Evolutionary conservation across 2,797 vertebrate species (phyloP).

Genomic region (Anisognathus igniventris): DNA sequence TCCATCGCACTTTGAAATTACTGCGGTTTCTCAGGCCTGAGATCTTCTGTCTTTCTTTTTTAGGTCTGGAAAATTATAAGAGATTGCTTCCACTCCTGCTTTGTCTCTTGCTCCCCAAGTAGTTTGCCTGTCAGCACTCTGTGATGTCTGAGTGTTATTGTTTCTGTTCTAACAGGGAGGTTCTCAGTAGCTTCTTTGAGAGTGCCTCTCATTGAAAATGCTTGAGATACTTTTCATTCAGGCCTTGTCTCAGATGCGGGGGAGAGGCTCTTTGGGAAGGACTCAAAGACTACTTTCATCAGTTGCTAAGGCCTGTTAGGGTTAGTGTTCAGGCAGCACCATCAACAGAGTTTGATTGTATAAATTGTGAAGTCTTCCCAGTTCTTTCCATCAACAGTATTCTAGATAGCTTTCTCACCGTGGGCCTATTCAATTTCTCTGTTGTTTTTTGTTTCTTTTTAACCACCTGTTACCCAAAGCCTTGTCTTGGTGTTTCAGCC

Average conservation of each 20-base stretch:
- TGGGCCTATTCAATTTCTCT: neutral
- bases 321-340: neutral
- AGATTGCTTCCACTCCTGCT: neutral
- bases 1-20: neutral
- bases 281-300: neutral
- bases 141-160: neutral
- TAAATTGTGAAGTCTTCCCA: neutral
- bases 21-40: neutral
- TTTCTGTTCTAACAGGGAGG: neutral
- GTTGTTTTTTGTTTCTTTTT: neutral
- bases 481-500: neutral
- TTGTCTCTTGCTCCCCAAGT: neutral
- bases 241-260: neutral
- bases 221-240: neutral
- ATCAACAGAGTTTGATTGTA: neutral
- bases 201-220: neutral
- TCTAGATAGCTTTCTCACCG: neutral
- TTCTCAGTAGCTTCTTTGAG: neutral
- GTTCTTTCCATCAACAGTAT: neutral
- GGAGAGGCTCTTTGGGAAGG: neutral
- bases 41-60: neutral
- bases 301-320: neutral
- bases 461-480: neutral
- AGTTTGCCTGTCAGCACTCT: neutral
- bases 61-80: neutral